phyloP scores from a whole-genome alignment of 2,113 vertebrate genomes.

The Zosterops pallidus region DNA sequence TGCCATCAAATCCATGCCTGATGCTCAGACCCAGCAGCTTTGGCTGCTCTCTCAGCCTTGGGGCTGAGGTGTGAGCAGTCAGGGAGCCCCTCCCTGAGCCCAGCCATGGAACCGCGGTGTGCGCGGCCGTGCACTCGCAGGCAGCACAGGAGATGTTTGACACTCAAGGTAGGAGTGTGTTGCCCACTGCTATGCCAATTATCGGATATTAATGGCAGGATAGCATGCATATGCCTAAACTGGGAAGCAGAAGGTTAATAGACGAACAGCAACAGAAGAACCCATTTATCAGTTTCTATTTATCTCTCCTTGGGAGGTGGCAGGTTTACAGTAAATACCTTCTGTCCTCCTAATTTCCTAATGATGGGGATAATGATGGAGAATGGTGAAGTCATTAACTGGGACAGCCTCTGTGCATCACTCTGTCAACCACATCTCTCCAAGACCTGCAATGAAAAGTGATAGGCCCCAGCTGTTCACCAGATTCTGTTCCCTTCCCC shows the following conservation, averaged over 20 bases:
- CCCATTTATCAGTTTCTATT: constrained; percentile 99
- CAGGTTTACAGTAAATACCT: constrained; percentile 99
- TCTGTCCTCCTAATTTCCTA: constrained; percentile 99
- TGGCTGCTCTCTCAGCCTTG: not conserved
- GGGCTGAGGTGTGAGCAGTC: not conserved
- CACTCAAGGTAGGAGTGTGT: constrained; percentile 57
- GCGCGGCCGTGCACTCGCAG: not conserved
- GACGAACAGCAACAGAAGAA: constrained; percentile 90
- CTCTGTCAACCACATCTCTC: constrained; percentile 94
- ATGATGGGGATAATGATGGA: constrained; percentile 99
- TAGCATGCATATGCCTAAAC: constrained; percentile 89
- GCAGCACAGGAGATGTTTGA: not conserved
- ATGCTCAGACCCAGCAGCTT: not conserved
- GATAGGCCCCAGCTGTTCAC: constrained; percentile 95
- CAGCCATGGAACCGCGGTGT: not conserved
- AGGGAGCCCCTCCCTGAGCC: not conserved
- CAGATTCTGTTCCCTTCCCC: constrained; percentile 68
- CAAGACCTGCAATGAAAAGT: constrained; percentile 92
- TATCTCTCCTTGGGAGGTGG: constrained; percentile 99
- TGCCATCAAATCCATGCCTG: not conserved
- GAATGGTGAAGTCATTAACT: constrained; percentile 99
- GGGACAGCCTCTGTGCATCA: constrained; percentile 97
- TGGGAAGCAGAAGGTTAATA: constrained; percentile 98
- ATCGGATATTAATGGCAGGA: constrained; percentile 94
- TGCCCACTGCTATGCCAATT: constrained; percentile 81